Conservation (phyloP, 2,113 vertebrate species). For the Todiramphus saurophagus region DNA sequence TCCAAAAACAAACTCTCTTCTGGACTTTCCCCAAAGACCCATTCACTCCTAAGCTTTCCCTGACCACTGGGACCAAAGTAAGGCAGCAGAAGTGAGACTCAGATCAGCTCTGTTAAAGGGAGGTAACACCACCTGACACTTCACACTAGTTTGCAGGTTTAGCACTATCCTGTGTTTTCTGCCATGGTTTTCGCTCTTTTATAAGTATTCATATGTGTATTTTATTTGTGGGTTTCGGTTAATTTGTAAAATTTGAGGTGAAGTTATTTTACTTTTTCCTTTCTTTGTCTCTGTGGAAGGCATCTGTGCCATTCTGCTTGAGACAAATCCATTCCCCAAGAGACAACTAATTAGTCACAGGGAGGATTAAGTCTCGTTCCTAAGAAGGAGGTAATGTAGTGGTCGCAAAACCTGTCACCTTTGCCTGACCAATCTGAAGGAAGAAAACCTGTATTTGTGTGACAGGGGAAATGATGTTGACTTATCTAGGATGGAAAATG, state of each 20-base stretch:
- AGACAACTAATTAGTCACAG: neutral
- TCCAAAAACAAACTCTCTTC: neutral
- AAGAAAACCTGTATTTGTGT: neutral
- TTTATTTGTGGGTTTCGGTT: neutral
- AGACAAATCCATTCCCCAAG: neutral
- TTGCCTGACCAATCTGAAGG: neutral
- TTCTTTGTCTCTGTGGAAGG: neutral
- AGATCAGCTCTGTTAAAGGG: neutral
- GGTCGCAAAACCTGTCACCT: neutral
- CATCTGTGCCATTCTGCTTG: neutral
- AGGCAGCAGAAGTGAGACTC: neutral
- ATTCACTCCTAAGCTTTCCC: neutral
- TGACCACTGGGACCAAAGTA: neutral
- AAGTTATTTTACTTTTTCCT: neutral
- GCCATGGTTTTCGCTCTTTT: neutral
- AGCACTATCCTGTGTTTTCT: neutral
- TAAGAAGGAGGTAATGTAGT: neutral
- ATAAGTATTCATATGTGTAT: neutral
- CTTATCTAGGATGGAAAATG: neutral
- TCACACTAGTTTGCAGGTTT: neutral
- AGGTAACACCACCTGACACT: neutral
- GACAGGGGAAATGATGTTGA: neutral
- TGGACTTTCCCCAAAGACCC: neutral
- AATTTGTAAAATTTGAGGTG: neutral
- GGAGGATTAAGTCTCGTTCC: neutral